A percentile compares a stretch with the other conserved stretches of the same genome.
Evolutionary conservation across 2,113 vertebrate species (phyloP).

Genomic region (Cnemophilus loriae): DNA sequence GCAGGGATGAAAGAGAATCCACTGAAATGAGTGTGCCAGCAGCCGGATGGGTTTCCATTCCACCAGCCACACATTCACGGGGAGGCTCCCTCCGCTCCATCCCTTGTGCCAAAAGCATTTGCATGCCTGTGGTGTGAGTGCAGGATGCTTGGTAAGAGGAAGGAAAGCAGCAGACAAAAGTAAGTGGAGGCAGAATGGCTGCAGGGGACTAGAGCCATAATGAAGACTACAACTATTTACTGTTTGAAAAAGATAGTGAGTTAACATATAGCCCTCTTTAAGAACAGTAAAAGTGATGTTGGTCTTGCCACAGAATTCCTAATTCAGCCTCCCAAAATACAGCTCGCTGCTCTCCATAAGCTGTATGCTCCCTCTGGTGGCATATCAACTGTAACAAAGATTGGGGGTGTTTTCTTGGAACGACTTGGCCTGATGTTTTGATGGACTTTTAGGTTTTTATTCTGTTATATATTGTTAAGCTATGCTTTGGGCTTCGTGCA

Average conservation of each 20-base stretch:
- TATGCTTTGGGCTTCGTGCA: background rate
- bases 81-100: background rate
- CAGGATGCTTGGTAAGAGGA: background rate
- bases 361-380: constrained; percentile 49
- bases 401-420: background rate
- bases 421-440: background rate
- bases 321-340: background rate
- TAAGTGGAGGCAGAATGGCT: background rate
- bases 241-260: background rate
- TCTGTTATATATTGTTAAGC: background rate
- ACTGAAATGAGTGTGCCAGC: constrained; percentile 14
- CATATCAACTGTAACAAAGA: background rate
- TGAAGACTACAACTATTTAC: background rate
- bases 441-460: background rate
- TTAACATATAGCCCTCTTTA: background rate
- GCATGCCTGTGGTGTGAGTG: background rate
- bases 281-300: background rate
- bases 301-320: background rate
- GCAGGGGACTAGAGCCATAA: background rate
- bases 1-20: constrained; percentile 19
- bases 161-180: constrained; percentile 18
- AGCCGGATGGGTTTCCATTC: constrained; percentile 29
- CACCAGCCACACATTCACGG: background rate
- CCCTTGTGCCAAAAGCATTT: constrained; percentile 37
- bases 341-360: background rate